Conservation (phyloP, 2,797 vertebrate genomes). For the Apogon hyalosoma region DNA sequence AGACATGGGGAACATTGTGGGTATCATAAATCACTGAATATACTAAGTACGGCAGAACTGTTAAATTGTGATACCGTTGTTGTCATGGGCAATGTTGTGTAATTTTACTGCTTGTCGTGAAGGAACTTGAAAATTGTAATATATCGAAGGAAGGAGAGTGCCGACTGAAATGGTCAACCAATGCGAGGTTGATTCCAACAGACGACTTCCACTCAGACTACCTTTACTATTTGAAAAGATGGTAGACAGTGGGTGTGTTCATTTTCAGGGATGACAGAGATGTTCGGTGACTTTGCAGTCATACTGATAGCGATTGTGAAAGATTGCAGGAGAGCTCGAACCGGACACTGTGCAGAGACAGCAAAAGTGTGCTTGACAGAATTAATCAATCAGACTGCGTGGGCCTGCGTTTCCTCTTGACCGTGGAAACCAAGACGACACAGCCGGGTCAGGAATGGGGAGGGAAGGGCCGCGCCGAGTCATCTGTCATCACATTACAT, state of each 20-base stretch:
- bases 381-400: slow-evolving; percentile 68
- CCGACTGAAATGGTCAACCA: too few relatives aligned
- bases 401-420: slow-evolving; percentile 56
- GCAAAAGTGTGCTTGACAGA: slow-evolving; percentile 78
- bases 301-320: slow-evolving; percentile 70
- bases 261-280: slow-evolving; percentile 51
- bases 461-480: slow-evolving; percentile 56
- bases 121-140: too few relatives aligned
- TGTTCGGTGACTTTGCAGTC: slow-evolving; percentile 59
- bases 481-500: slow-evolving; percentile 73
- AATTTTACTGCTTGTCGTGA: too few relatives aligned
- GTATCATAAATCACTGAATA: too few relatives aligned
- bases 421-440: slow-evolving; percentile 73
- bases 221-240: neutral
- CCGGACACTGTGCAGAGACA: slow-evolving; percentile 67
- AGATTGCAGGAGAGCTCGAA: slow-evolving; percentile 62
- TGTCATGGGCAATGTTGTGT: too few relatives aligned
- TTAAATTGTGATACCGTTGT: too few relatives aligned
- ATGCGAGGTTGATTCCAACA: too few relatives aligned
- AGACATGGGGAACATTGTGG: too few relatives aligned
- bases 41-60: too few relatives aligned
- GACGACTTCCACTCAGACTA: too few relatives aligned
- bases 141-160: too few relatives aligned
- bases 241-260: slow-evolving; percentile 6
- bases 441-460: slow-evolving; percentile 58